These are phyloP conservation scores for Ditula angustiorana DNA, from an alignment of 2,888 invertebrate genomes.

Conservation along the genomic window DNA sequence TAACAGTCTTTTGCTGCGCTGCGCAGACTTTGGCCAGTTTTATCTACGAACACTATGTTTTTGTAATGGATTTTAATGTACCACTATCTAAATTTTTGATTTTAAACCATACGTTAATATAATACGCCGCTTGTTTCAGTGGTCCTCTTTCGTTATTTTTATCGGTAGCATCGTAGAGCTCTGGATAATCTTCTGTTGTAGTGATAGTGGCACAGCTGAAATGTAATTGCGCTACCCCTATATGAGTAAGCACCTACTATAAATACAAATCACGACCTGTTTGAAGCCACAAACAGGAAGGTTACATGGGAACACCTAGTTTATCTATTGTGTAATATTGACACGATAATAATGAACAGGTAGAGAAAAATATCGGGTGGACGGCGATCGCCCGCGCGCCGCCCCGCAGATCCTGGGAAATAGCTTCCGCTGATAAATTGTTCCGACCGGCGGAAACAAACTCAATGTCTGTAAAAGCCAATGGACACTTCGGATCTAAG, in stretches of 20 bases:
- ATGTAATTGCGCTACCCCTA: background rate
- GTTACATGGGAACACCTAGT: constrained; percentile 4
- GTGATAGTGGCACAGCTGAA: background rate
- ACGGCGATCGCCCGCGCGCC: constrained; percentile 15
- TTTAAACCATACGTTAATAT: too few relatives aligned
- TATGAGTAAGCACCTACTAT: too few relatives aligned
- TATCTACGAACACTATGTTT: background rate
- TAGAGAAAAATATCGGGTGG: constrained; percentile 27
- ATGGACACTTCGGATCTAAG: constrained; percentile 64
- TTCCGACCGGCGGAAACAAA: constrained; percentile 56
- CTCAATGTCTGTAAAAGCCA: constrained; percentile 53
- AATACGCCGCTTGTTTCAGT: background rate
- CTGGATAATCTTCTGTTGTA: background rate
- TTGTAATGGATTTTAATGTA: background rate
- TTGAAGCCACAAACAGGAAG: background rate
- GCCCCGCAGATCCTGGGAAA: constrained; percentile 39
- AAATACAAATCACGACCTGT: background rate
- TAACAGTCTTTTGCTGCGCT: constrained; percentile 47
- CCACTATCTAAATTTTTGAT: too few relatives aligned
- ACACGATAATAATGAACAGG: constrained; percentile 36
- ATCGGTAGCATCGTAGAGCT: background rate
- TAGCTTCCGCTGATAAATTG: constrained; percentile 56
- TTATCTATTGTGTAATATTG: constrained; percentile 33
- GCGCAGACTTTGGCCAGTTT: constrained; percentile 15
- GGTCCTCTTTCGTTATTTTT: background rate